Evolutionary conservation across 2,888 invertebrate species (phyloP).

Genomic region (Oscheius onirici): DNA sequence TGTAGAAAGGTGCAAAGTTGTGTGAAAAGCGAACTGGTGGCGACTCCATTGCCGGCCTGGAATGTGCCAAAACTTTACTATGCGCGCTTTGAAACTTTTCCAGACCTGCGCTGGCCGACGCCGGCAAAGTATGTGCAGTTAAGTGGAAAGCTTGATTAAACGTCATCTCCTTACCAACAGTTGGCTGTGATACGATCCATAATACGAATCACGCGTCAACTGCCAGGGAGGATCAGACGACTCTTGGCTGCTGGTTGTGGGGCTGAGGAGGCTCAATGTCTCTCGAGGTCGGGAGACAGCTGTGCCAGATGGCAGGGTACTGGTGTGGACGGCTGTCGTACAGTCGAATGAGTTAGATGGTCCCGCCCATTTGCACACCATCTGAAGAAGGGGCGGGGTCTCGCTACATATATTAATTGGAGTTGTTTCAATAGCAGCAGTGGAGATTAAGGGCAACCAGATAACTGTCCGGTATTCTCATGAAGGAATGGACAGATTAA

Average conservation of each 20-base stretch:
- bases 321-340: not conserved
- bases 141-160: not conserved
- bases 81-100: slow-evolving; percentile 11
- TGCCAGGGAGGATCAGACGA: slow-evolving; percentile 30
- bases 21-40: too few relatives aligned
- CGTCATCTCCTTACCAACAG: slow-evolving; percentile 45
- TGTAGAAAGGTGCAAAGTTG: too few relatives aligned
- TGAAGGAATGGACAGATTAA: too few relatives aligned
- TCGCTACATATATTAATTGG: too few relatives aligned
- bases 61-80: slow-evolving; percentile 22
- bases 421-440: too few relatives aligned
- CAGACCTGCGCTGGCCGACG: not conserved
- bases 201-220: slow-evolving; percentile 51
- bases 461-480: too few relatives aligned
- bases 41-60: slow-evolving; percentile 18
- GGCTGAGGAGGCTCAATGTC: not conserved
- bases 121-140: not conserved
- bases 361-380: slow-evolving; percentile 17
- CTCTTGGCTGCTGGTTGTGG: not conserved
- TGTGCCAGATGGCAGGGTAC: not conserved
- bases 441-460: too few relatives aligned
- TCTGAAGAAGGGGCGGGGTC: not conserved
- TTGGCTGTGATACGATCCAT: slow-evolving; percentile 54
- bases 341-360: slow-evolving; percentile 3
- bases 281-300: not conserved